Evolutionary conservation across 2,113 vertebrate species (phyloP), one percentile per base, ranked within the genome.

Genomic region (Abramis brama): DNA sequence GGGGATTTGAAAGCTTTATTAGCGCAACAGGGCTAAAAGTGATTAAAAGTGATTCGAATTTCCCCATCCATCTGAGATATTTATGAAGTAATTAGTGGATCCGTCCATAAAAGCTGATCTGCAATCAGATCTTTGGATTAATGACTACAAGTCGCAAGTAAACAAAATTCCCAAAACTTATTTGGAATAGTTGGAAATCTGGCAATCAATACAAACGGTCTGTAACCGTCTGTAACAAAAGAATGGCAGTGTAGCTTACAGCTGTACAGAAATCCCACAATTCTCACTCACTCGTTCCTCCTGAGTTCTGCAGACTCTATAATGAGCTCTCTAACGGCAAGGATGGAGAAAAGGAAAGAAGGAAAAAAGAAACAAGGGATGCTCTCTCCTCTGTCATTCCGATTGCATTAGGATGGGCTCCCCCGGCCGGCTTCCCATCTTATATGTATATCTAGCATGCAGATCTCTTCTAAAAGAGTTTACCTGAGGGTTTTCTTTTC

Each of bases 301-400:
- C 13, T 19, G 39, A 79, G 78, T 68, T 86, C 77, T 74, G 74
- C 73, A 23, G 74, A n/a, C 66, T 57, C 57, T 43, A 60, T 86
- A 86, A 81, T 86, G 85, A 80, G 90, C 89, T 88, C 90, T 92
- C 88, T 79, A 71, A 77, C 77, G 75, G 87, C 76, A 87, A 33
- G 12, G 13, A 62, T 5, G 76, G 59, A 43, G 21, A n/a, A 30
- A 85, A 43, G 68, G 71, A 64, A 64, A 80, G n/a, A 74, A 50
- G 55, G 74, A 52, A 36, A 86, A 39, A 82, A 80, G 88, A 52
- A 85, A 64, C 36, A 62, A 80, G 57, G 57, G 57, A 80, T 62
- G 57, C 33, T 80, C 57, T 80, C 57, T 60, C 27, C 30, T 59
- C 36, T 64, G 78, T 45, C 78, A 64, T 64, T 80, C 21, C 36